These are phyloP conservation scores for Thunnus maccoyii DNA, from an alignment of 2,113 vertebrate species.

Conservation along the genomic window DNA sequence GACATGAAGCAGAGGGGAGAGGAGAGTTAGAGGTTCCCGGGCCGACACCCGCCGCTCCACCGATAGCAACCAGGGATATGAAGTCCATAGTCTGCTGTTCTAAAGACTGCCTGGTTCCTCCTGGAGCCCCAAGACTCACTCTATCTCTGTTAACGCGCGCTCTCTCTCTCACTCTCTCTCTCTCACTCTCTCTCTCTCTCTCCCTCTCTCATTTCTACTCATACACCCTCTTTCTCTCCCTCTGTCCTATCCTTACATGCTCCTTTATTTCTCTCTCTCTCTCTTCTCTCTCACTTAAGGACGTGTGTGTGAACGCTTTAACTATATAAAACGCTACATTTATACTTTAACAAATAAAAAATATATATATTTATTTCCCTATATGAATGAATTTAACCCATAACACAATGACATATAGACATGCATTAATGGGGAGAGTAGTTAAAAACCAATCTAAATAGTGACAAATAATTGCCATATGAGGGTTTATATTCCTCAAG, in stretches of 20 bases:
- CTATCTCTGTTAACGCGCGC: constrained; percentile 77
- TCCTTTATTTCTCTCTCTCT: constrained; percentile 72
- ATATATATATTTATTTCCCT: too few species aligned
- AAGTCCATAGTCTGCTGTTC: constrained; percentile 32
- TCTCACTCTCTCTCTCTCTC: constrained; percentile 64
- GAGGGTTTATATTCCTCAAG: too few species aligned
- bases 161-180: constrained; percentile 35
- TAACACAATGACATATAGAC: too few species aligned
- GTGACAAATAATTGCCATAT: too few species aligned
- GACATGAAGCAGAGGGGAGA: constrained; percentile 5
- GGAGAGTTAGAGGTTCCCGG: neutral
- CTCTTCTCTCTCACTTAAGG: constrained; percentile 71
- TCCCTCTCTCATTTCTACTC: constrained; percentile 6
- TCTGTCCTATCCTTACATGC: constrained; percentile 76
- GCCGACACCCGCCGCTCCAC: neutral
- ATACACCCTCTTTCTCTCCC: constrained; percentile 38
- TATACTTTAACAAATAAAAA: too few species aligned
- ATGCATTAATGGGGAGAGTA: too few species aligned
- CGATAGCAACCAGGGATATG: neutral
- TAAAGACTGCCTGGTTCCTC: constrained; percentile 57
- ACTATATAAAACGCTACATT: too few species aligned
- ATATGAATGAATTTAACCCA: too few species aligned
- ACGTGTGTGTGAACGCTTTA: neutral
- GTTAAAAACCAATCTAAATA: too few species aligned
- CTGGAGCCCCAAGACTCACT: constrained; percentile 74